Percentiles rank a stretch among this genome's conserved stretches.
phyloP scores from a whole-genome alignment of 2,888 invertebrate genomes.

The Chrysodeixis includens region DNA sequence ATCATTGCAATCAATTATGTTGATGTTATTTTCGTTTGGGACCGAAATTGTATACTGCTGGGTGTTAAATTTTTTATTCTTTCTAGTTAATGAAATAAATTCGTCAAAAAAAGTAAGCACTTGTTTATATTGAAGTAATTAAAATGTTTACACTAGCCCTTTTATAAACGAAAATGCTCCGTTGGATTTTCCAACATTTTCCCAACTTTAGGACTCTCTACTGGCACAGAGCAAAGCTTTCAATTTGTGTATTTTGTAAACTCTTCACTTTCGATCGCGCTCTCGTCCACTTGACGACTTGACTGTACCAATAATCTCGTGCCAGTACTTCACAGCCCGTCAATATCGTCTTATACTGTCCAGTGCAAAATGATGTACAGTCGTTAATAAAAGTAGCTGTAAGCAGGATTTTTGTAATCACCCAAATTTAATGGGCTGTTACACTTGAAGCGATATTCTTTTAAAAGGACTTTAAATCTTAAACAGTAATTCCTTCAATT shows the following conservation, averaged over 20 bases:
- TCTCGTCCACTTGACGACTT: constrained; percentile 38
- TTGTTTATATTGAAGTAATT: background rate
- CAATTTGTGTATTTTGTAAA: constrained; percentile 59
- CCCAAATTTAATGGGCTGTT: background rate
- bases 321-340: constrained; percentile 27
- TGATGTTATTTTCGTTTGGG: background rate
- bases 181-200: constrained; percentile 22
- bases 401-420: background rate
- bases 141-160: background rate
- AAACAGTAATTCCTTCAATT: too few species aligned
- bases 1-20: too few species aligned
- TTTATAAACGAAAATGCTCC: background rate
- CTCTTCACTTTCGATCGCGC: constrained; percentile 66
- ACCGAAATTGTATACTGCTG: background rate
- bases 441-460: too few species aligned
- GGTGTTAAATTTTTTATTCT: background rate
- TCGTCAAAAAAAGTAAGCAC: background rate
- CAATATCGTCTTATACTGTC: constrained; percentile 3
- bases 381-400: background rate
- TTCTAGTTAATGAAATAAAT: background rate
- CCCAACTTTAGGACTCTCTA: constrained; percentile 31
- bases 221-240: constrained; percentile 54
- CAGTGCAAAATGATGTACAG: background rate
- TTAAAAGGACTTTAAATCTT: too few species aligned
- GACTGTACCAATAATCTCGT: constrained; percentile 42